Evolutionary conservation across 2,113 vertebrate species (phyloP).

Genomic region (Zingel zingel): DNA sequence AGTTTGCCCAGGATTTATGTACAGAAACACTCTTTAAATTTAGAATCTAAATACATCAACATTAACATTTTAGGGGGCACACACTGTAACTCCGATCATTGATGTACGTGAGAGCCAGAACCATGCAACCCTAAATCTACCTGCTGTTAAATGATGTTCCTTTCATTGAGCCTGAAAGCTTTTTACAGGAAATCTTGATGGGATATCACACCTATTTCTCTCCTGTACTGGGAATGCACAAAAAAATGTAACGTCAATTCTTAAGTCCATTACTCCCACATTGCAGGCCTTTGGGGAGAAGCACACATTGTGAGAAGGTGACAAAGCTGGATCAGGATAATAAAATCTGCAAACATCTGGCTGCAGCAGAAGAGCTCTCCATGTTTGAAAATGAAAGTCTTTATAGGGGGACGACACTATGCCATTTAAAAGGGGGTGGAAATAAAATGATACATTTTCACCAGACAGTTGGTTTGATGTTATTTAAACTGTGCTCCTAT

Average conservation of each 20-base stretch:
- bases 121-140: background rate
- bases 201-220: slow-evolving; percentile 11
- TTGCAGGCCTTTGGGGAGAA: slow-evolving; percentile 2
- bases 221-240: background rate
- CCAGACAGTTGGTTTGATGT: slow-evolving; percentile 14
- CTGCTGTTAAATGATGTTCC: slow-evolving; percentile 1
- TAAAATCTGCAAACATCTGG: slow-evolving; percentile 53
- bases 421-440: slow-evolving; percentile 26
- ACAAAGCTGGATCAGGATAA: slow-evolving; percentile 34
- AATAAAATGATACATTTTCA: slow-evolving; percentile 37
- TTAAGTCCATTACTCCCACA: slow-evolving; percentile 1
- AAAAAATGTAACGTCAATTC: slow-evolving; percentile 10
- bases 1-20: background rate
- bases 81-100: background rate
- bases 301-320: slow-evolving; percentile 35
- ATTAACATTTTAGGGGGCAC: background rate
- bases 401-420: slow-evolving; percentile 34
- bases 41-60: background rate
- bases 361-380: slow-evolving; percentile 19
- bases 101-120: background rate
- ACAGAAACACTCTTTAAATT: slow-evolving; percentile 2
- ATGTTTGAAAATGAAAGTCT: slow-evolving; percentile 38
- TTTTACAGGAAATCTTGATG: slow-evolving; percentile 17
- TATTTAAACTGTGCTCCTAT: slow-evolving; percentile 38
- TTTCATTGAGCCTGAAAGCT: slow-evolving; percentile 8